A percentile compares a stretch with the other conserved stretches of the same genome.
Evolutionary conservation across 2,888 invertebrate genomes (phyloP).

Genomic region (Operophtera brumata): DNA sequence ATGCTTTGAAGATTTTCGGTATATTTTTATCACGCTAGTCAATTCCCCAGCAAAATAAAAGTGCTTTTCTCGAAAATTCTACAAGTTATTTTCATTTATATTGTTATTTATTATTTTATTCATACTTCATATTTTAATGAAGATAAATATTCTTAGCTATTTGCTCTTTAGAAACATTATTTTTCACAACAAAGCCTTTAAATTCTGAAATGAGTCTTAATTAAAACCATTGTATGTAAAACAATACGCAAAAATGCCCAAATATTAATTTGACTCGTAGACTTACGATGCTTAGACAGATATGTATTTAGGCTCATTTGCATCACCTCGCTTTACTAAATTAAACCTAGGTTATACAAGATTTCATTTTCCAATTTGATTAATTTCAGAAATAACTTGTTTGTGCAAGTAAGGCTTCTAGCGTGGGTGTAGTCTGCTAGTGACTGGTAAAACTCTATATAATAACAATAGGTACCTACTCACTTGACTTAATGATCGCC

Average conservation of each 20-base stretch:
- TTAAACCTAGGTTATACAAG: no score
- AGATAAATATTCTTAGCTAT: neutral
- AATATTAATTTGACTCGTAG: neutral
- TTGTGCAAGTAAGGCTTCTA: no score
- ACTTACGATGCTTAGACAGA: neutral
- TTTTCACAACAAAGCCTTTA: neutral
- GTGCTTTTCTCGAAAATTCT: neutral
- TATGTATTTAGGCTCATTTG: no score
- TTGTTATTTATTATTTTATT: neutral
- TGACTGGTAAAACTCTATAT: no score
- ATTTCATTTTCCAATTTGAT: no score
- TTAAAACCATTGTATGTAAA: slow-evolving; percentile 5
- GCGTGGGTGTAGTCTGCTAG: no score
- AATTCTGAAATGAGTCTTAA: slow-evolving; percentile 3
- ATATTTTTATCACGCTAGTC: no score
- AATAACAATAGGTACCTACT: no score
- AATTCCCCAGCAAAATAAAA: no score
- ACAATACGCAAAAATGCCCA: neutral
- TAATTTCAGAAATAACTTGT: no score
- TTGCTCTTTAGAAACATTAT: neutral
- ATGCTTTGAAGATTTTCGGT: no score
- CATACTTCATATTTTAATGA: neutral
- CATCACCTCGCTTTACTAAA: no score
- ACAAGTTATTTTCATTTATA: neutral
- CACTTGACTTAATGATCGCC: neutral